These are phyloP conservation scores for Parasteatoda tepidariorum DNA, from an alignment of 1,140 invertebrate species.

Conservation along the genomic window DNA sequence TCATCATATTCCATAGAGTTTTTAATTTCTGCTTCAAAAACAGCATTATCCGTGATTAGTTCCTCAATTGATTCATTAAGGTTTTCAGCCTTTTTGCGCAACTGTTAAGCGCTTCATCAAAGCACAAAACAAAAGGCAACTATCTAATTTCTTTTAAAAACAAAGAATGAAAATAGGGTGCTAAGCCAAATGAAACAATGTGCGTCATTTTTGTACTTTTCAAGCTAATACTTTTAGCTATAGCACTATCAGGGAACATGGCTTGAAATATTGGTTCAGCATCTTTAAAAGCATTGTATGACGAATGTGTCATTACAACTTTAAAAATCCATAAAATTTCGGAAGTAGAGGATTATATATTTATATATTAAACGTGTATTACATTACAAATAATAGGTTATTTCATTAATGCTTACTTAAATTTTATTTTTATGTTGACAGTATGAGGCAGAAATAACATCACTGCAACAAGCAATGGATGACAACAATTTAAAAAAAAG, in stretches of 20 bases:
- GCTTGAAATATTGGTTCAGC: neutral
- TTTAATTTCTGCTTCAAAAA: too few relatives aligned
- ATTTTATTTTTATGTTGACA: too few relatives aligned
- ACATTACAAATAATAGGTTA: neutral
- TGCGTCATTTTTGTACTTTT: neutral
- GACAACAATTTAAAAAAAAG: constrained; percentile 95
- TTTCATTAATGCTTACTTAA: neutral
- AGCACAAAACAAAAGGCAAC: neutral
- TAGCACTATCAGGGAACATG: constrained; percentile 5
- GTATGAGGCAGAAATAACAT: constrained; percentile 73
- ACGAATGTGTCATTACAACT: neutral
- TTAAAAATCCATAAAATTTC: neutral
- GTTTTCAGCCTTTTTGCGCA: neutral
- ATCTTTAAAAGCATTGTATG: constrained; percentile 2
- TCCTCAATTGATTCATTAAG: too few relatives aligned
- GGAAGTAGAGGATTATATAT: too few relatives aligned
- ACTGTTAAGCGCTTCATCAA: constrained; percentile 29
- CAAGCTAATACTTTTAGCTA: neutral
- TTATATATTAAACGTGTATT: too few relatives aligned
- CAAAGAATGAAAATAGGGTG: neutral
- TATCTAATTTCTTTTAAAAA: neutral
- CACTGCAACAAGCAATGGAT: constrained; percentile 91
- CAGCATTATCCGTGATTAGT: too few relatives aligned
- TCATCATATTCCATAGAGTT: too few relatives aligned
- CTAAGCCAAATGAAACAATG: neutral